Conservation (phyloP, 2,888 invertebrate genomes). For the Helicoverpa assulta region DNA sequence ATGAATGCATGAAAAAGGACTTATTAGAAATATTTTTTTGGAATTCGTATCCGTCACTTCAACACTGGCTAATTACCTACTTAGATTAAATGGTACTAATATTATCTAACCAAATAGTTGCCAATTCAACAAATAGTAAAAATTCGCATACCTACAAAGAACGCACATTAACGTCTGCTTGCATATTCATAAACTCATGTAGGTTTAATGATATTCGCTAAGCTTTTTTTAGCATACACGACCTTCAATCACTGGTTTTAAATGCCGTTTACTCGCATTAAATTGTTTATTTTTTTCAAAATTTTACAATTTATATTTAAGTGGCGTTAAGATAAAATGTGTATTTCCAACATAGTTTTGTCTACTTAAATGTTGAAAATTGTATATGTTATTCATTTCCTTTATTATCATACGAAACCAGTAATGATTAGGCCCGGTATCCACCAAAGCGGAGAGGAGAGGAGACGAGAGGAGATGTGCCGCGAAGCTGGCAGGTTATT, state of each 20-base stretch:
- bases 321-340: too few relatives aligned
- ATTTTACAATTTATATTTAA: not conserved
- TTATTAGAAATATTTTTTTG: not conserved
- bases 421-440: too few relatives aligned
- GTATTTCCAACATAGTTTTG: too few relatives aligned
- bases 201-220: slow-evolving; percentile 31
- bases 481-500: too few relatives aligned
- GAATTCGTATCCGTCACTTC: not conserved
- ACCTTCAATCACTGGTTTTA: slow-evolving; percentile 33
- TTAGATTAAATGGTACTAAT: slow-evolving; percentile 3
- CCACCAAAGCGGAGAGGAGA: too few relatives aligned
- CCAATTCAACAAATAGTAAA: slow-evolving; percentile 6
- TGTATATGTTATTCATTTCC: too few relatives aligned
- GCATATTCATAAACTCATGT: slow-evolving; percentile 36
- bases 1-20: not conserved
- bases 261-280: slow-evolving; percentile 7
- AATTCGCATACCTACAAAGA: slow-evolving; percentile 24
- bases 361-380: too few relatives aligned
- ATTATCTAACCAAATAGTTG: slow-evolving; percentile 20
- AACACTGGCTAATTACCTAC: not conserved
- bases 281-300: slow-evolving; percentile 19
- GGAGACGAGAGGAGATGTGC: too few relatives aligned
- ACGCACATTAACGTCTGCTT: slow-evolving; percentile 32
- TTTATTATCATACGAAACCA: too few relatives aligned
- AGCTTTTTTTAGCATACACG: slow-evolving; percentile 16